These are phyloP conservation scores for Drosophila cardini DNA, from an alignment of 1,140 invertebrate genomes.

Conservation along the genomic window DNA sequence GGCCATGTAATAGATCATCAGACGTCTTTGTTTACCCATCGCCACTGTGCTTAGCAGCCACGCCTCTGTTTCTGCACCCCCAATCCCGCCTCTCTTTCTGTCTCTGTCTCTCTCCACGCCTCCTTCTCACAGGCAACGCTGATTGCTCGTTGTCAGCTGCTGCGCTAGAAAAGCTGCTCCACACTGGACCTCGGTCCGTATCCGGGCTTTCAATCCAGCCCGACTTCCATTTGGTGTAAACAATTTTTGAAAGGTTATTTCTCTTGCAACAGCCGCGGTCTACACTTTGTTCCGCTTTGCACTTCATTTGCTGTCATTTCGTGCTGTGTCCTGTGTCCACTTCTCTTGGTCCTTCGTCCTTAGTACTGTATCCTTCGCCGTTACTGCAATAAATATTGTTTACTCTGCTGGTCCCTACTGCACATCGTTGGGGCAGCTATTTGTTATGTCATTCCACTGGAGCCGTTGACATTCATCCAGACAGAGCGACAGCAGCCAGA, in stretches of 20 bases:
- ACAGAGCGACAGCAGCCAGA: slow-evolving; percentile 45
- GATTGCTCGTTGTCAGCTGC: slow-evolving; percentile 71
- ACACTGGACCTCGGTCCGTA: slow-evolving; percentile 8
- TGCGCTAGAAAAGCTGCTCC: slow-evolving; percentile 41
- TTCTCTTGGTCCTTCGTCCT: slow-evolving; percentile 41
- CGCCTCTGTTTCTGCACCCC: slow-evolving; percentile 3
- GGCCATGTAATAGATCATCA: slow-evolving; percentile 72
- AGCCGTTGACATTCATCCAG: slow-evolving; percentile 76
- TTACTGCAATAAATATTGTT: slow-evolving; percentile 75
- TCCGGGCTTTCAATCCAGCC: background rate
- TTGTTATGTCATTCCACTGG: slow-evolving; percentile 76
- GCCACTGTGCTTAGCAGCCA: slow-evolving; percentile 51
- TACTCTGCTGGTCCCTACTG: slow-evolving; percentile 53
- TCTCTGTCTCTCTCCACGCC: background rate
- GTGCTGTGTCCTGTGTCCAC: background rate
- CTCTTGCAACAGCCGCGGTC: slow-evolving; percentile 65
- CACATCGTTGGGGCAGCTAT: slow-evolving; percentile 67
- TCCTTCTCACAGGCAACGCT: slow-evolving; percentile 19
- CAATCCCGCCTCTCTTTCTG: background rate
- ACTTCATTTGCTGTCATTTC: slow-evolving; percentile 65
- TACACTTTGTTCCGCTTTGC: slow-evolving; percentile 72
- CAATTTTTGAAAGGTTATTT: slow-evolving; percentile 81
- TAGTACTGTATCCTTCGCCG: slow-evolving; percentile 28
- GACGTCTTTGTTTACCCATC: slow-evolving; percentile 72
- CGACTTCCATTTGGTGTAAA: slow-evolving; percentile 55